phyloP scores from a whole-genome alignment of 2,888 invertebrate genomes.

The Parthenolecanium corni region DNA sequence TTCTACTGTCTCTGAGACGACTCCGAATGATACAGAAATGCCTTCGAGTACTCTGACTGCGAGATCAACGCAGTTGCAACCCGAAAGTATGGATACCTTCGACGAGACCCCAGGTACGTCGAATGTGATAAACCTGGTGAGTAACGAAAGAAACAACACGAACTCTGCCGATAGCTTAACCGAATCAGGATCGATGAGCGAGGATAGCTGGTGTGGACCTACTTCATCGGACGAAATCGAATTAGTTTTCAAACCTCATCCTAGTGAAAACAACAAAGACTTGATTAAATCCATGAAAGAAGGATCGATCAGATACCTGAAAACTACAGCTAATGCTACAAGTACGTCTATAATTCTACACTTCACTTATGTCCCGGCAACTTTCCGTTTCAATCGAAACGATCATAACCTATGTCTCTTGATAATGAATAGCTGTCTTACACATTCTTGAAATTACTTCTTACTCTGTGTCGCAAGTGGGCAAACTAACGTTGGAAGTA shows the following conservation, averaged over 20 bases:
- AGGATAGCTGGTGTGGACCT: constrained; percentile 27
- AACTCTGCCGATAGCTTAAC: constrained; percentile 31
- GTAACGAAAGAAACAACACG: constrained; percentile 38
- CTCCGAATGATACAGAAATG: background rate
- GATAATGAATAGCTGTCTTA: too few relatives aligned
- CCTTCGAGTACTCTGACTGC: constrained; percentile 3
- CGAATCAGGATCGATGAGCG: constrained; percentile 26
- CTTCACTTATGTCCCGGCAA: too few relatives aligned
- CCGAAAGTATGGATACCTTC: background rate
- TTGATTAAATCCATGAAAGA: constrained; percentile 72
- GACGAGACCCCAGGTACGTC: constrained; percentile 10
- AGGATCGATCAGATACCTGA: constrained; percentile 79
- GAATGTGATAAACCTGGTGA: too few relatives aligned
- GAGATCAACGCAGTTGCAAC: background rate
- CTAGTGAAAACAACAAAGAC: constrained; percentile 77
- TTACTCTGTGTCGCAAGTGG: too few relatives aligned
- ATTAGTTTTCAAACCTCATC: constrained; percentile 90
- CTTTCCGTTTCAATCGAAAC: too few relatives aligned
- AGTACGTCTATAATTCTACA: too few relatives aligned
- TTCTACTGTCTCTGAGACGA: constrained; percentile 22
- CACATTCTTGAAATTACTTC: too few relatives aligned
- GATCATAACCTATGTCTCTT: too few relatives aligned
- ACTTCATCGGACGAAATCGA: constrained; percentile 70
- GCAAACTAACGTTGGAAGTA: too few relatives aligned
- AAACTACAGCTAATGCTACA: constrained; percentile 93